Base-by-base conservation (phyloP, 2,888 invertebrate species). In the Calameuta filiformis region DNA sequence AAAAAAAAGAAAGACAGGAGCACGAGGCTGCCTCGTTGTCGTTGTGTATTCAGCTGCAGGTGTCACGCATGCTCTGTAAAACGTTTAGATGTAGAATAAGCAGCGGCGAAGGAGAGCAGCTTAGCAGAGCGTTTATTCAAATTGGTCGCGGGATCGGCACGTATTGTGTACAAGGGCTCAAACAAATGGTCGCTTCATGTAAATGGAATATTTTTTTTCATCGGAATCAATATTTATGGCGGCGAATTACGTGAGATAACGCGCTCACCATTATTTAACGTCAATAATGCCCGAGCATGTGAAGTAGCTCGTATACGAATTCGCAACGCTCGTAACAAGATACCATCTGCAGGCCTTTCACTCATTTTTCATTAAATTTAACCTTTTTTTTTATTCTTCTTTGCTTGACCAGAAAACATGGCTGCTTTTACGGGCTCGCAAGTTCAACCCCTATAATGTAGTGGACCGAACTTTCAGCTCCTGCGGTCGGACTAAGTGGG, bases 81-180 rank as follows among this genome's bases (percentile, higher is more conserved):
- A 56, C 23, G 56, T 56, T 23, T 9, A 56, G 23, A 56, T 56
- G 56, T 56, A 23, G 9, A 56, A 56, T 56, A 56, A 56, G 56
- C 56, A 15, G 23, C 56, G 56, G 23, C 2, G 23, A 56, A 34
- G 12, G 74, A 33, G 34, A 34, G 31, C 12, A 76, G 77, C 56
- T 34, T 86, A 85, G 83, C 84, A 84, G 85, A 83, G 83, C 81
- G 84, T 85, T 86, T 85, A 85, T 85, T 85, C 85, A 86, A 85
- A 85, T 86, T 83, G 80, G 69, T 79, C 79, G 81, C 85, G 85
- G 82, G 80, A 81, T 35, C 30, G 68, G 71, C 74, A 68, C 80
- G 78, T 76, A 75, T 69, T 76, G 74, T 34, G 74, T 34, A 34
- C 74, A 35, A 74, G 74, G 35, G 74, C 56, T 56, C 40, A 68